These are phyloP conservation scores for Portevinia maculata DNA, from an alignment of 2,888 invertebrate genomes.

Conservation along the genomic window DNA sequence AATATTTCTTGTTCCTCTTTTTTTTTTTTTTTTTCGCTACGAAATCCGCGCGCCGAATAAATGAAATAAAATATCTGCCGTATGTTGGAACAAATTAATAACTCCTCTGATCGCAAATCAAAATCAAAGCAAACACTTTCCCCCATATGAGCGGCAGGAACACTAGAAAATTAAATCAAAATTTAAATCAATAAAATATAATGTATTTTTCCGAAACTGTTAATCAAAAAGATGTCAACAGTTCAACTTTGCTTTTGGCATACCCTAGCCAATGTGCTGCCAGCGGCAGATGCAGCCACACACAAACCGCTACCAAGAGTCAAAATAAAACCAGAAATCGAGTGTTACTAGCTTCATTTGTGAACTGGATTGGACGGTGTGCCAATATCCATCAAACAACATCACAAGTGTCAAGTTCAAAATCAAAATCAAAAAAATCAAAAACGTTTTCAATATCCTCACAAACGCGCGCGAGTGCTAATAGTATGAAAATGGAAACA, in stretches of 20 bases:
- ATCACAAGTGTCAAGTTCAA: slow-evolving; percentile 46
- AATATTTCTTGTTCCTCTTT: neutral
- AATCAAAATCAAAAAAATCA: slow-evolving; percentile 30
- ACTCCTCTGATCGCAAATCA: slow-evolving; percentile 65
- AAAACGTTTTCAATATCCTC: slow-evolving; percentile 24
- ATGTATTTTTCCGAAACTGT: slow-evolving; percentile 72
- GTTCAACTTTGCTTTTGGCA: slow-evolving; percentile 66
- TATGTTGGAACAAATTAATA: slow-evolving; percentile 69
- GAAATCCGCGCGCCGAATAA: slow-evolving; percentile 14
- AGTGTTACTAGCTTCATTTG: slow-evolving; percentile 28
- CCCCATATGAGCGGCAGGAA: slow-evolving; percentile 39
- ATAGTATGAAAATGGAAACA: slow-evolving; percentile 34
- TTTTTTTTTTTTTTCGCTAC: slow-evolving; percentile 15
- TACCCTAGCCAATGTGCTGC: slow-evolving; percentile 41
- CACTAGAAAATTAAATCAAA: slow-evolving; percentile 69
- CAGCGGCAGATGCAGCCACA: slow-evolving; percentile 28
- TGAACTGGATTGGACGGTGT: slow-evolving; percentile 25
- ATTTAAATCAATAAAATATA: slow-evolving; percentile 71
- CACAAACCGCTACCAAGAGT: slow-evolving; percentile 52
- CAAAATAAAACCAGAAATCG: slow-evolving; percentile 51
- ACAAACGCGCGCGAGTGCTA: slow-evolving; percentile 47
- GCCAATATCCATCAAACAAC: slow-evolving; percentile 23
- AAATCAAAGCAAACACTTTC: slow-evolving; percentile 55
- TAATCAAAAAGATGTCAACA: slow-evolving; percentile 73
- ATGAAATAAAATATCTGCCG: slow-evolving; percentile 58